Evolutionary conservation across 2,797 vertebrate genomes (phyloP).

Genomic region (Enteromius anoplus): DNA sequence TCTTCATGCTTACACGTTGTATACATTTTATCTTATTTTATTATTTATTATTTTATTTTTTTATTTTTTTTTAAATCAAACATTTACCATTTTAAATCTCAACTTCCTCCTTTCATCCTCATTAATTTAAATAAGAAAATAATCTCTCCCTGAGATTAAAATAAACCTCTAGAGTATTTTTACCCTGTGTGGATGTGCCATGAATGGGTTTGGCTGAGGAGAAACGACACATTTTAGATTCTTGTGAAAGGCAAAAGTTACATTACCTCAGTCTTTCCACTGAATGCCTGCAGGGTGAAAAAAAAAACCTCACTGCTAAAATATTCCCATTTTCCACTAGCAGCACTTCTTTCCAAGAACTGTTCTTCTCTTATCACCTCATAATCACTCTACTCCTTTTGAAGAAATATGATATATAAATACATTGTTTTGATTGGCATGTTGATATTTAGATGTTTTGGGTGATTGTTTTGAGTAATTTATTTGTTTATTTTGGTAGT

Average conservation of each 20-base stretch:
- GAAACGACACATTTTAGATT: conserved; percentile 54
- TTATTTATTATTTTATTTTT: no score
- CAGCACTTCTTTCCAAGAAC: conserved; percentile 20
- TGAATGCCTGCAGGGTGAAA: conserved; percentile 69
- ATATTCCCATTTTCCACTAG: conserved; percentile 68
- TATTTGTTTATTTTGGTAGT: neutral
- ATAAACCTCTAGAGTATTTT: neutral
- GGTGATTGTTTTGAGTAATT: neutral
- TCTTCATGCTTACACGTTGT: no score
- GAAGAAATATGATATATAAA: neutral
- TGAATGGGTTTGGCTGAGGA: conserved; percentile 18
- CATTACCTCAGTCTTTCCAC: conserved; percentile 80
- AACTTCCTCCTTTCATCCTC: neutral
- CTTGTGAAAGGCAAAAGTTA: conserved; percentile 64
- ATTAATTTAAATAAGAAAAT: neutral
- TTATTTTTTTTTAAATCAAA: no score
- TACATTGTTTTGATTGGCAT: neutral
- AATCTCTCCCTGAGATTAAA: neutral
- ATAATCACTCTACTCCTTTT: neutral
- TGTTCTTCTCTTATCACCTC: conserved; percentile 32
- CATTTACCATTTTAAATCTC: neutral
- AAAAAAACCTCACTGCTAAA: conserved; percentile 45
- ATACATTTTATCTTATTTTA: no score
- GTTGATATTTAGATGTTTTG: neutral
- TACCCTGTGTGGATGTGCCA: conserved; percentile 10